Percentiles rank a stretch among this genome's conserved stretches.
Evolutionary conservation across 2,888 invertebrate genomes (phyloP).

Genomic region (Sympetrum striolatum): DNA sequence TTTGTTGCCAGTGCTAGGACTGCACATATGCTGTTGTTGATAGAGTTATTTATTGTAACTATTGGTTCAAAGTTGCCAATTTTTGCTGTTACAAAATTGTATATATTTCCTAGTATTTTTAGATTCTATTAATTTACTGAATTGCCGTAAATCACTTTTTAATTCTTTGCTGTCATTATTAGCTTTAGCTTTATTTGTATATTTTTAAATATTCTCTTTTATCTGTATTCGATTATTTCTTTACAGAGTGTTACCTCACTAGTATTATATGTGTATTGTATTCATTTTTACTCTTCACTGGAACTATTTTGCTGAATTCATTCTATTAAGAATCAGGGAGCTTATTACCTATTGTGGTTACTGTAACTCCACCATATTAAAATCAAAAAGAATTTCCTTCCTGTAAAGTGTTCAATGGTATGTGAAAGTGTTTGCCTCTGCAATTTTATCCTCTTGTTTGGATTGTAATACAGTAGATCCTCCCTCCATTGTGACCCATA

Average conservation of each 20-base stretch:
- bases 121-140: background rate
- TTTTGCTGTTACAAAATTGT: conserved; percentile 14
- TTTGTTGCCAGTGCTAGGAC: conserved; percentile 25
- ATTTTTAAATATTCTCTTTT: conserved; percentile 15
- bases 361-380: background rate
- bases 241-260: conserved; percentile 23
- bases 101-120: conserved; percentile 7
- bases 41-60: conserved; percentile 36
- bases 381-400: background rate
- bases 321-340: background rate
- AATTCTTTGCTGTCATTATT: background rate
- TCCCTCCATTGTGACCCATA: background rate
- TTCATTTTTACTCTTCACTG: background rate
- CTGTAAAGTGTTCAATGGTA: background rate
- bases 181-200: conserved; percentile 1
- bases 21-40: conserved; percentile 20
- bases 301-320: background rate
- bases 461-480: background rate
- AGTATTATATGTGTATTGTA: background rate
- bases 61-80: conserved; percentile 32
- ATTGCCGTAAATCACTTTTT: conserved; percentile 2
- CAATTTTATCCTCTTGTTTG: conserved; percentile 16
- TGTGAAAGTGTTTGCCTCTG: background rate
- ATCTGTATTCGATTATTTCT: conserved; percentile 14
- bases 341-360: background rate